These are phyloP conservation scores for Bufo bufo DNA, from an alignment of 2,113 vertebrate species.

Conservation along the genomic window DNA sequence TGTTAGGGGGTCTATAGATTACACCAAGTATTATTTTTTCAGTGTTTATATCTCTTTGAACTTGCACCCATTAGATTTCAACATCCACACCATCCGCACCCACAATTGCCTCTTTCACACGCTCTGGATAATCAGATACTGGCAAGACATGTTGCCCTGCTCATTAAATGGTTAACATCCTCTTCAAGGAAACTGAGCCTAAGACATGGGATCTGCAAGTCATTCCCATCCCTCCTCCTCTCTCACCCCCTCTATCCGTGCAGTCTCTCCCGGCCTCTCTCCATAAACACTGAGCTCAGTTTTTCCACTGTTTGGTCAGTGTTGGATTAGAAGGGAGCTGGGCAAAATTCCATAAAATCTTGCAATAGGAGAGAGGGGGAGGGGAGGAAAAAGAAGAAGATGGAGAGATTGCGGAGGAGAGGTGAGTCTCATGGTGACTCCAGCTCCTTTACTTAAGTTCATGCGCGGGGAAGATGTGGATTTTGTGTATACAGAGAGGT, in stretches of 20 bases:
- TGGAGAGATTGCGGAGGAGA: neutral
- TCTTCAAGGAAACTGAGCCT: neutral
- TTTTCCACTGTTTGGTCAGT: conserved; percentile 54
- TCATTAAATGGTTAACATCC: neutral
- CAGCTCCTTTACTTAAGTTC: neutral
- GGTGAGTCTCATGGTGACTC: neutral
- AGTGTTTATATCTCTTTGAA: too few relatives aligned
- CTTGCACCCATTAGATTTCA: too few relatives aligned
- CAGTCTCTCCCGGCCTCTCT: conserved; percentile 36
- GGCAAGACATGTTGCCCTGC: neutral
- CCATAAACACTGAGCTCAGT: conserved; percentile 53
- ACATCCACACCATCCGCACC: too few relatives aligned
- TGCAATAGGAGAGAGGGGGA: neutral
- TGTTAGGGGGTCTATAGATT: too few relatives aligned
- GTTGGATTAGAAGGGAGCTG: conserved; percentile 37
- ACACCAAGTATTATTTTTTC: too few relatives aligned
- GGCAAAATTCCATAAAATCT: conserved; percentile 50
- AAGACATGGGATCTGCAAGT: neutral
- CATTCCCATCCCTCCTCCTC: conserved; percentile 14
- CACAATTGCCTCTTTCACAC: too few relatives aligned
- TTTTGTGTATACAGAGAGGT: neutral
- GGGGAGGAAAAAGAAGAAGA: neutral
- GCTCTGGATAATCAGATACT: neutral
- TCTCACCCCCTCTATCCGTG: conserved; percentile 23
- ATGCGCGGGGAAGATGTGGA: neutral